A percentile compares a stretch with the other conserved stretches of the same genome.
Conservation (phyloP, 2,888 invertebrate species). For the Brachypalpus laphriformis region DNA sequence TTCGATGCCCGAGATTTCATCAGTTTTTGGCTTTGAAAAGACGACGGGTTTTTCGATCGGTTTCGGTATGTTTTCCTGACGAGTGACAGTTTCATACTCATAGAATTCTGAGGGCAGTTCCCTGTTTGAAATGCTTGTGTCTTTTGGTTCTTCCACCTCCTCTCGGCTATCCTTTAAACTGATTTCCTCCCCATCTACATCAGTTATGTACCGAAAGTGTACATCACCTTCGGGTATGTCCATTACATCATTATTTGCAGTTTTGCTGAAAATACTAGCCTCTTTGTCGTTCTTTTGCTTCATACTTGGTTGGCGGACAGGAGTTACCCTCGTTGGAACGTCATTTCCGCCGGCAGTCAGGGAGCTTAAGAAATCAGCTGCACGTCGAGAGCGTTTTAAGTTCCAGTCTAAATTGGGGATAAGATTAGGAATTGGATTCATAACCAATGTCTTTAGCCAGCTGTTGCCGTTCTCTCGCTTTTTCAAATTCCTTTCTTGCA, state of each 20-base stretch:
- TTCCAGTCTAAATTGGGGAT: conserved; percentile 72
- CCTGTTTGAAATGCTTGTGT: conserved; percentile 52
- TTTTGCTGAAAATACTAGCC: conserved; percentile 79
- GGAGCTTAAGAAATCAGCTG: conserved; percentile 75
- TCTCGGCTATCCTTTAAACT: conserved; percentile 54
- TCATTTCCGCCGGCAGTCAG: conserved; percentile 76
- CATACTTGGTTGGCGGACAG: background rate
- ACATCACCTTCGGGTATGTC: conserved; percentile 80
- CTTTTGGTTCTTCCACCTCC: conserved; percentile 33
- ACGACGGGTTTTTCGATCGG: background rate
- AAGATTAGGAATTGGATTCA: conserved; percentile 71
- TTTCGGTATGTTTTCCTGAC: conserved; percentile 20
- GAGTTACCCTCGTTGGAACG: background rate
- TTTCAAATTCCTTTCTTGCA: conserved; percentile 45
- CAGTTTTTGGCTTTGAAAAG: background rate
- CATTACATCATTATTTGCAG: conserved; percentile 75
- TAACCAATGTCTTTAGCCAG: conserved; percentile 78
- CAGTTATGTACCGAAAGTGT: conserved; percentile 78
- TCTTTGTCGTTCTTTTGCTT: conserved; percentile 77
- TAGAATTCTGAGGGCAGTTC: conserved; percentile 79
- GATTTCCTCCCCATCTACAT: conserved; percentile 78
- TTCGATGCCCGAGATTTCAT: conserved; percentile 14
- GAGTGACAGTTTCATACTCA: conserved; percentile 78
- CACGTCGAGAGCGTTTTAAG: conserved; percentile 77
- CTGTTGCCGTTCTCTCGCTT: conserved; percentile 76